Base-by-base conservation (phyloP, 2,888 invertebrate genomes). In the Pantelozetes paolii region DNA sequence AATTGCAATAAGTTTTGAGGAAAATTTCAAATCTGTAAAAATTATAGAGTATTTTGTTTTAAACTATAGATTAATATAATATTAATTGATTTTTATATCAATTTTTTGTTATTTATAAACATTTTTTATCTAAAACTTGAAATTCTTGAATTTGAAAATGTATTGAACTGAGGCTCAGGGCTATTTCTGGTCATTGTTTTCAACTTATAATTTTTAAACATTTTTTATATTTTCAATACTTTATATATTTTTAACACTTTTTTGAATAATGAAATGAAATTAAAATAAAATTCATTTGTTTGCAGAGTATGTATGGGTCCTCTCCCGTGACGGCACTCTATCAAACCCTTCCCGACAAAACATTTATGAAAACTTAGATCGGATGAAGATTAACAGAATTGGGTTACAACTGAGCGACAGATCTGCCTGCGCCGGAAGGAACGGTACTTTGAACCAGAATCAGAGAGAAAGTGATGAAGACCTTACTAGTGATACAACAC, bases 281-380 rank as follows among this genome's bases (percentile, higher is more conserved):
- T n/a, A n/a, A 18, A 50, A 26, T 13, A 6, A n/a, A 54, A 18
- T 54, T 71, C n/a, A 50, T 54, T 57, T 30, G 1, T 54, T 57
- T 40, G 36, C 28, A 74, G 76, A 75, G 30, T 76, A 76, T 54
- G 54, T 76, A 40, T 76, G 76, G 76, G 26, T 76, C 15, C 64
- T 76, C n/a, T 74, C 75, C 2, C 64, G 74, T 23, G 73, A 73
- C 23, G 76, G 76, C 3, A 59, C 64, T 3, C 42, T 76, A 13
- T 64, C 71, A 18, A 76, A 76, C 45, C 76, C 76, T 45, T 74
- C 76, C 13, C 71, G 76, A 26, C 76, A 76, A 54, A 76, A 76
- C 59, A 74, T 76, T 40, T 76, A 76, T 57, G 75, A 75, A 59
- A 71, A 72, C 28, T 48, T 76, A 30, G 76, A 76, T 48, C 59